A percentile compares a stretch with the other conserved stretches of the same genome.
phyloP scores from a whole-genome alignment of 2,797 vertebrate species.

The Notolabrus celidotus region DNA sequence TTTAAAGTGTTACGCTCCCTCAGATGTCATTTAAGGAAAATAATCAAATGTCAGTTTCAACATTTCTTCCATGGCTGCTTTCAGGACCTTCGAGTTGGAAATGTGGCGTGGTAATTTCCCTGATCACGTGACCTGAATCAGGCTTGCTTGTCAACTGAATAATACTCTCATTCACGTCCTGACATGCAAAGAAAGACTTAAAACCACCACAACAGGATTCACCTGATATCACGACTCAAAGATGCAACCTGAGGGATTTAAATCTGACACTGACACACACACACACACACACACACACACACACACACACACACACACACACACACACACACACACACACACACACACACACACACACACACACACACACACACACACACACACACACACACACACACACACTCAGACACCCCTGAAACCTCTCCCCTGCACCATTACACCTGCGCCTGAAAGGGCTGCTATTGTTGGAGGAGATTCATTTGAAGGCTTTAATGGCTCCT shows the following conservation, averaged over 20 bases:
- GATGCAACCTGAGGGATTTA: slow-evolving; percentile 17
- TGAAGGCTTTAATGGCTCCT: slow-evolving; percentile 74
- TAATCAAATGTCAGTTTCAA: too few relatives aligned
- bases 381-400: neutral
- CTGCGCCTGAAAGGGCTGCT: slow-evolving; percentile 55
- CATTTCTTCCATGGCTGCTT: neutral
- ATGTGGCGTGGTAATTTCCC: slow-evolving; percentile 14
- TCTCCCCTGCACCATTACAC: slow-evolving; percentile 60
- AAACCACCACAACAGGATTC: slow-evolving; percentile 42
- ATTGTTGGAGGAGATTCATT: slow-evolving; percentile 73
- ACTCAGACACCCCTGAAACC: slow-evolving; percentile 11
- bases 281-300: neutral
- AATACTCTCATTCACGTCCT: slow-evolving; percentile 47
- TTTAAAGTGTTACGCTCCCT: too few relatives aligned
- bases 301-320: slow-evolving; percentile 1
- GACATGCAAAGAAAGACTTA: slow-evolving; percentile 25
- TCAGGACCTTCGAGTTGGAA: slow-evolving; percentile 6
- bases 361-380: neutral
- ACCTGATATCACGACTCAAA: slow-evolving; percentile 21
- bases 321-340: neutral
- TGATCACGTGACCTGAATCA: slow-evolving; percentile 45
- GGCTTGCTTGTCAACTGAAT: slow-evolving; percentile 33
- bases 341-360: neutral
- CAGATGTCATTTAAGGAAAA: too few relatives aligned
- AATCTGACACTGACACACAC: slow-evolving; percentile 15